A percentile compares a stretch with the other conserved stretches of the same genome.
These are phyloP conservation scores for Drosophila leontia DNA, from an alignment of 1,140 invertebrate genomes.

Conservation along the genomic window DNA sequence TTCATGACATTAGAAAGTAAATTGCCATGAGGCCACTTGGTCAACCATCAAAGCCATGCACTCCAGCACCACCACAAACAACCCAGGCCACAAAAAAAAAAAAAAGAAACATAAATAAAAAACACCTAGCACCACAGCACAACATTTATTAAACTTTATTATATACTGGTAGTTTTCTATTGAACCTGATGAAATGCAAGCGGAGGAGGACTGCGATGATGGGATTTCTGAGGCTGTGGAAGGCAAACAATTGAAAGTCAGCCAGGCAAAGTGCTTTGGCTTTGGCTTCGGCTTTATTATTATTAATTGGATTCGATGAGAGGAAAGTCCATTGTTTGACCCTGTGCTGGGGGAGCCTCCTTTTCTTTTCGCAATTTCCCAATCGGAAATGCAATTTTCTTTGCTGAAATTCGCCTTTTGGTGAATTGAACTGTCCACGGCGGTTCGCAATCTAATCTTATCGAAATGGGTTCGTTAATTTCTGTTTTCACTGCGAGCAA, in stretches of 20 bases:
- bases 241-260: slow-evolving; percentile 57
- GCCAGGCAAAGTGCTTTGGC: slow-evolving; percentile 46
- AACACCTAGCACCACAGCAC: slow-evolving; percentile 26
- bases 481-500: slow-evolving; percentile 32
- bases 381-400: slow-evolving; percentile 59
- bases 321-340: slow-evolving; percentile 53
- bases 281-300: slow-evolving; percentile 39
- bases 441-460: slow-evolving; percentile 40
- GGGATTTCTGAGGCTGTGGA: slow-evolving; percentile 24
- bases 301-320: slow-evolving; percentile 58
- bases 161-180: slow-evolving; percentile 23
- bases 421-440: slow-evolving; percentile 12
- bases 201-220: slow-evolving; percentile 34
- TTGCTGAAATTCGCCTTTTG: slow-evolving; percentile 11
- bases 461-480: slow-evolving; percentile 42
- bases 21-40: slow-evolving; percentile 82
- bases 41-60: slow-evolving; percentile 61
- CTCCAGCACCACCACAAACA: slow-evolving; percentile 40
- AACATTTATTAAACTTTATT: slow-evolving; percentile 45
- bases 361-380: slow-evolving; percentile 41
- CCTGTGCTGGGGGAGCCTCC: slow-evolving; percentile 15
- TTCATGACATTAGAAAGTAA: slow-evolving; percentile 83
- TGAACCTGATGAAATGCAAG: slow-evolving; percentile 46
- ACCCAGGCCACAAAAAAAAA: slow-evolving; percentile 2
- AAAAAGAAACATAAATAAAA: slow-evolving; percentile 22